Percentiles rank a stretch among this genome's conserved stretches.
Evolutionary conservation across 2,888 invertebrate genomes (phyloP).

Genomic region (Athetis lepigone): DNA sequence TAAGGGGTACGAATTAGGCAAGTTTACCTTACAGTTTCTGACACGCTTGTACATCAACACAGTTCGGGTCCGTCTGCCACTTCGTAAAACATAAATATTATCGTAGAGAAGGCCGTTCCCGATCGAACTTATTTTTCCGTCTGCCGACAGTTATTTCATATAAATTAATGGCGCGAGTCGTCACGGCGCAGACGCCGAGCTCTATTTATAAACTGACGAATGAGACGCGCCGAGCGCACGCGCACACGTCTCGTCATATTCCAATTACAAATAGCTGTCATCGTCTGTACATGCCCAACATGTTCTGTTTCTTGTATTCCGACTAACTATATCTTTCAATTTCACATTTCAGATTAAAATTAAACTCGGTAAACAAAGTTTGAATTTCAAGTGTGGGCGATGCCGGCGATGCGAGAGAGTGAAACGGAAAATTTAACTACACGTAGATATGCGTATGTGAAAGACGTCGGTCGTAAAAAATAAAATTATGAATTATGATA

Average conservation of each 20-base stretch:
- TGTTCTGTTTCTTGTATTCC: slow-evolving; percentile 75
- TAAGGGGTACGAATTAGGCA: too few species aligned
- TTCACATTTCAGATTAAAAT: slow-evolving; percentile 65
- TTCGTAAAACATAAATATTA: slow-evolving; percentile 90
- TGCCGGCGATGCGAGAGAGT: slow-evolving; percentile 66
- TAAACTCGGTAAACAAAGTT: slow-evolving; percentile 61
- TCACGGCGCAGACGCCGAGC: slow-evolving; percentile 89
- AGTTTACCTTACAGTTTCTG: slow-evolving; percentile 72
- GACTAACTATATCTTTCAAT: slow-evolving; percentile 72
- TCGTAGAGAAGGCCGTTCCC: slow-evolving; percentile 87
- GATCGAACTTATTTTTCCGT: slow-evolving; percentile 89
- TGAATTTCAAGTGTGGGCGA: slow-evolving; percentile 54
- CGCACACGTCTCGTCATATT: slow-evolving; percentile 89
- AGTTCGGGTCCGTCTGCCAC: slow-evolving; percentile 78
- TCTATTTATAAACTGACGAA: slow-evolving; percentile 91
- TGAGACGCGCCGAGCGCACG: slow-evolving; percentile 89
- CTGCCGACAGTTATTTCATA: slow-evolving; percentile 91
- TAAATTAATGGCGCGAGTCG: slow-evolving; percentile 91
- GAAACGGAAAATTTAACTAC: slow-evolving; percentile 75
- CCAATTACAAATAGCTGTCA: slow-evolving; percentile 90
- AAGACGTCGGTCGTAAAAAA: slow-evolving; percentile 77
- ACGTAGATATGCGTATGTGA: slow-evolving; percentile 68
- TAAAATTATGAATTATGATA: slow-evolving; percentile 90
- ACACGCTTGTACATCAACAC: slow-evolving; percentile 84
- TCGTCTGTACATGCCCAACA: slow-evolving; percentile 81